phyloP scores from a whole-genome alignment of 2,888 invertebrate genomes.

The Drosophila neonasuta region DNA sequence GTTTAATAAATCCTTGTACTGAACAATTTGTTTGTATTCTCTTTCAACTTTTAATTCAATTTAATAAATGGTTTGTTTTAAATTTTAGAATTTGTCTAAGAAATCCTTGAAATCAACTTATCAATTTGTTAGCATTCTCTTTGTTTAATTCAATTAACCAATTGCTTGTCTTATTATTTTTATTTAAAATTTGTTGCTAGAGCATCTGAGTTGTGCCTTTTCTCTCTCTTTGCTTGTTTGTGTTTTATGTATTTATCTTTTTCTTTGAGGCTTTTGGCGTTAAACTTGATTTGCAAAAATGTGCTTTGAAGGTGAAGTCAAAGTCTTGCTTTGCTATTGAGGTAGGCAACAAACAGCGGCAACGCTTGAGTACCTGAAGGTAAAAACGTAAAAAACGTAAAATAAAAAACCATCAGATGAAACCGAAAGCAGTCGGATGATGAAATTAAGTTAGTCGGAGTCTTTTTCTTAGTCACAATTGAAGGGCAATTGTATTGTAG shows the following conservation, averaged over 20 bases:
- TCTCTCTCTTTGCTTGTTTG: conserved; percentile 8
- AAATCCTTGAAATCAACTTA: not conserved
- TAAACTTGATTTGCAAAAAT: conserved; percentile 70
- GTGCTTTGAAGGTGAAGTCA: conserved; percentile 57
- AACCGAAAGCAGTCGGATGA: conserved; percentile 37
- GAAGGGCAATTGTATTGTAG: not conserved
- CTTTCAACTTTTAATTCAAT: too few species aligned
- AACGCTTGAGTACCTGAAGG: conserved; percentile 19
- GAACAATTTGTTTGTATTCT: too few species aligned
- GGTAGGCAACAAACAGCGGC: conserved; percentile 42
- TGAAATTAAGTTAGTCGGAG: conserved; percentile 43
- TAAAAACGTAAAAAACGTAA: not conserved
- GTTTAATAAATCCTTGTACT: too few species aligned
- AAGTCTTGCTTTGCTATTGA: conserved; percentile 43
- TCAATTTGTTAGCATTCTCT: not conserved
- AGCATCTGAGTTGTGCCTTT: not conserved
- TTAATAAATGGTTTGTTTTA: too few species aligned
- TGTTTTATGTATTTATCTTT: conserved; percentile 9
- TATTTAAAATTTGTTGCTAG: not conserved
- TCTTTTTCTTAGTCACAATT: conserved; percentile 10
- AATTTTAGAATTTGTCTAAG: too few species aligned
- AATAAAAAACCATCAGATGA: conserved; percentile 26
- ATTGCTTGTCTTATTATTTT: not conserved
- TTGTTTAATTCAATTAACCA: not conserved
- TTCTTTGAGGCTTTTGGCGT: conserved; percentile 55